A percentile compares a stretch with the other conserved stretches of the same genome.
Evolutionary conservation across 2,888 invertebrate genomes (phyloP).

Genomic region (Copidosoma aretas): DNA sequence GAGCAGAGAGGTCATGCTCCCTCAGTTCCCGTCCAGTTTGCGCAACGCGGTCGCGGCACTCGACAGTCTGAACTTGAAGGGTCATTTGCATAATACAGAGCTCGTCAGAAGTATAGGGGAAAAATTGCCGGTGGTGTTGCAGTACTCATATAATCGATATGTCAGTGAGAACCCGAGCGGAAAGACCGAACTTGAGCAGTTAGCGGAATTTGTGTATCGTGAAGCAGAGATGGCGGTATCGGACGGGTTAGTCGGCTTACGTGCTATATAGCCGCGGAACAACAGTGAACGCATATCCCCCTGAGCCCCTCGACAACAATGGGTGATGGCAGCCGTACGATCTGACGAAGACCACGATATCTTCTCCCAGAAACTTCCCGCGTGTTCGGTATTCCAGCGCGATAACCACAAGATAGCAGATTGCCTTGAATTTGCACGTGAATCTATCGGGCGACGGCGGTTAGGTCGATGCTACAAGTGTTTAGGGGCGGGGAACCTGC

Average conservation of each 20-base stretch:
- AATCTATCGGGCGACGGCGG: slow-evolving; percentile 4
- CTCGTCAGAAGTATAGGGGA: background rate
- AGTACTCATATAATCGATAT: slow-evolving; percentile 22
- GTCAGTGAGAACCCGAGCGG: background rate
- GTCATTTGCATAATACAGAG: slow-evolving; percentile 23
- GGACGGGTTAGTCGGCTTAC: background rate
- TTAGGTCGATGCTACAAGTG: slow-evolving; percentile 17
- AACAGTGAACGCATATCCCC: too few relatives aligned
- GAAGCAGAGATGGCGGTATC: slow-evolving; percentile 8
- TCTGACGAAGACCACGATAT: too few relatives aligned
- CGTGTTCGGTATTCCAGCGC: slow-evolving; percentile 10
- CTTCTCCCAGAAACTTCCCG: too few relatives aligned
- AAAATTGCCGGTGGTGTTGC: slow-evolving; percentile 22
- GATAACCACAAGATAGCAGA: slow-evolving; percentile 1
- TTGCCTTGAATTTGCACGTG: background rate
- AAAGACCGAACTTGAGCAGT: slow-evolving; percentile 12
- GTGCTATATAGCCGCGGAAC: background rate
- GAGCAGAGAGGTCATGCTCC: background rate
- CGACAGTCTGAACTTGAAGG: slow-evolving; percentile 9
- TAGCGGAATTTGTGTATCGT: slow-evolving; percentile 14
- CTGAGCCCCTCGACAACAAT: too few relatives aligned
- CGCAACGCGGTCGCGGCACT: slow-evolving; percentile 2
- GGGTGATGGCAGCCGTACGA: too few relatives aligned
- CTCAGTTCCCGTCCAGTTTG: slow-evolving; percentile 11
- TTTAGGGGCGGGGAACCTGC: background rate